These are phyloP conservation scores for Cassiopea xamachana DNA, from an alignment of 30 jellyfish, hydroid and myxozoan species.

Conservation along the genomic window DNA sequence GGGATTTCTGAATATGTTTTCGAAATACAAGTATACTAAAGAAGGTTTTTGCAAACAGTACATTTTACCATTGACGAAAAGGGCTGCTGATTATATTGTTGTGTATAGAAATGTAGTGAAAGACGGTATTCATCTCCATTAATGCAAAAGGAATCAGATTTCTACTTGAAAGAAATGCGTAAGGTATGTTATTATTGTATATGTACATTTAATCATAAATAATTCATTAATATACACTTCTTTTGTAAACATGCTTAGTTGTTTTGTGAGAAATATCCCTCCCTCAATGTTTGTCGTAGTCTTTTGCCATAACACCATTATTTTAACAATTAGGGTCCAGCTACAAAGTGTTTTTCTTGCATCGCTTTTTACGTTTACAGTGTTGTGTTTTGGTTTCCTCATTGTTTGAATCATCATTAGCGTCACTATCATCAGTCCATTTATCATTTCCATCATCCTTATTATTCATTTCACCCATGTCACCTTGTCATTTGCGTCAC, in stretches of 20 bases:
- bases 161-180: neutral
- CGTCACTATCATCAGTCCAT: neutral
- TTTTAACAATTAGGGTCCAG: too few relatives aligned
- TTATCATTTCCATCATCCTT: neutral
- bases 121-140: neutral
- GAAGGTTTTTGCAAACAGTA: constrained; percentile 46
- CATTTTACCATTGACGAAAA: constrained; percentile 40
- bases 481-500: neutral
- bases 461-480: neutral
- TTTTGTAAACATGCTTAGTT: too few relatives aligned
- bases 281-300: too few relatives aligned
- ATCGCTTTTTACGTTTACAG: too few relatives aligned
- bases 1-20: constrained; percentile 16
- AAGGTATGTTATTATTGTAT: neutral
- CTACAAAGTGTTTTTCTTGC: too few relatives aligned
- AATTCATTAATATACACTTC: too few relatives aligned
- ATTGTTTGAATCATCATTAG: neutral
- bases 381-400: neutral
- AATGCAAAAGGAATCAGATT: neutral
- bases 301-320: too few relatives aligned
- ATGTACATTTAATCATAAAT: too few relatives aligned
- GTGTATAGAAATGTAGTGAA: constrained; percentile 16
- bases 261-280: too few relatives aligned
- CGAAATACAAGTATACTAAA: neutral
- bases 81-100: constrained; percentile 47